phyloP scores from a whole-genome alignment of 2,797 vertebrate species.

The Nasua narica region DNA sequence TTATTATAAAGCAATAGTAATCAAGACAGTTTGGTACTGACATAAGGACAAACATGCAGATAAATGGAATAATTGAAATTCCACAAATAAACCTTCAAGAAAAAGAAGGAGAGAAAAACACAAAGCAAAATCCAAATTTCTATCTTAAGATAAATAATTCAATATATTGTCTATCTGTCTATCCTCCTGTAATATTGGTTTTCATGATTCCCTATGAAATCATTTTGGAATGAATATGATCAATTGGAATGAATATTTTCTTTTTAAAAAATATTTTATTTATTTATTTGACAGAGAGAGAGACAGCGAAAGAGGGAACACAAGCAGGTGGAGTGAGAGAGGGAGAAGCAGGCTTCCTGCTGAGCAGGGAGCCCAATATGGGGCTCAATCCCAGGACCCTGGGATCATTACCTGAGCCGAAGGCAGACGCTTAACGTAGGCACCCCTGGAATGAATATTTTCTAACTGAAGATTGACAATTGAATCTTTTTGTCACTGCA shows the following conservation, averaged over 20 bases:
- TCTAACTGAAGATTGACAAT: background rate
- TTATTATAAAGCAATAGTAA: background rate
- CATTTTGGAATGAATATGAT: constrained; percentile 40
- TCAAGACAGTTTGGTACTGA: background rate
- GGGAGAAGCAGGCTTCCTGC: no score
- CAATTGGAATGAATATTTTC: constrained; percentile 41
- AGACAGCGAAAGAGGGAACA: no score
- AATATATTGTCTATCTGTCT: background rate
- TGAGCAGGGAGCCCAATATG: no score
- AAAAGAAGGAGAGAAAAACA: background rate
- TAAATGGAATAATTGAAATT: background rate
- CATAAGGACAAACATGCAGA: background rate
- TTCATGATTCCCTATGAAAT: background rate
- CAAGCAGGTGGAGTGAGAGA: no score
- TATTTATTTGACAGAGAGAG: no score
- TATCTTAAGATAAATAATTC: constrained; percentile 30
- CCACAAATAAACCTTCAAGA: background rate
- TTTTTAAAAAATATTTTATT: no score
- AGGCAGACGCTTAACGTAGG: no score
- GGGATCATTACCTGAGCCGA: no score
- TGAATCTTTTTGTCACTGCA: background rate
- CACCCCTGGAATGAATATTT: constrained; percentile 6
- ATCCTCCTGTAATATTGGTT: background rate
- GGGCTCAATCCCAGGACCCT: no score
- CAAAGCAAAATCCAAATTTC: background rate